Evolutionary conservation across 2,113 vertebrate genomes (phyloP), one percentile per base, ranked within the genome.

Genomic region (Procavia capensis): DNA sequence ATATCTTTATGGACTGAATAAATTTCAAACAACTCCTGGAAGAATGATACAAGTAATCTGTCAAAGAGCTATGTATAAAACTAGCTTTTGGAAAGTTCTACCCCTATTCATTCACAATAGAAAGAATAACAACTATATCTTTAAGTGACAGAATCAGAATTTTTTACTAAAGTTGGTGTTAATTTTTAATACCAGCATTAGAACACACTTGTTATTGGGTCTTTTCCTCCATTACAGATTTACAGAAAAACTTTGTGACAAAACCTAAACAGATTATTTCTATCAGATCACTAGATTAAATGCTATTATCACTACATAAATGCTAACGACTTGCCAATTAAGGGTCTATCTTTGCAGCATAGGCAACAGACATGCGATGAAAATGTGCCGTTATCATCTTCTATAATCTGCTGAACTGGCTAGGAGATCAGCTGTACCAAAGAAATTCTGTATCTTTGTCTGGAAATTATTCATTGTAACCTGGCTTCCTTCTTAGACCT

Each of bases 281-380:
- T 95, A 84, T 93, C 82, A 95, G 96, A 93, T 64, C 86, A 31
- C 57, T 85, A 85, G 70, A 79, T 93, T 82, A 95, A 97, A 97
- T 85, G 92, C 63, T 94, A 66, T 95, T 97, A n/a, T n/a, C n/a
- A n/a, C n/a, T n/a, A n/a, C n/a, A n/a, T n/a, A 88, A 78, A 75
- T 45, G 29, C 83, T 92, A 78, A 93, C 81, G 76, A 84, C 1
- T 83, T 97, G 84, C 78, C 85, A 96, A 91, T 92, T 92, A 88
- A 85, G 63, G 34, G 2, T 90, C 87, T 95, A 70, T 91, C 66
- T 93, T 76, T 57, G 50, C 79, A 83, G 54, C 29, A 84, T 66
- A 76, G 14, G 36, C 68, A 76, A 66, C 47, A 86, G 70, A 64
- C 22, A 25, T 20, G 20, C 1, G 16, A 61, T 39, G n/a, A 88